phyloP scores from a whole-genome alignment of 2,113 vertebrate species.

The Thinocorus orbignyianus region DNA sequence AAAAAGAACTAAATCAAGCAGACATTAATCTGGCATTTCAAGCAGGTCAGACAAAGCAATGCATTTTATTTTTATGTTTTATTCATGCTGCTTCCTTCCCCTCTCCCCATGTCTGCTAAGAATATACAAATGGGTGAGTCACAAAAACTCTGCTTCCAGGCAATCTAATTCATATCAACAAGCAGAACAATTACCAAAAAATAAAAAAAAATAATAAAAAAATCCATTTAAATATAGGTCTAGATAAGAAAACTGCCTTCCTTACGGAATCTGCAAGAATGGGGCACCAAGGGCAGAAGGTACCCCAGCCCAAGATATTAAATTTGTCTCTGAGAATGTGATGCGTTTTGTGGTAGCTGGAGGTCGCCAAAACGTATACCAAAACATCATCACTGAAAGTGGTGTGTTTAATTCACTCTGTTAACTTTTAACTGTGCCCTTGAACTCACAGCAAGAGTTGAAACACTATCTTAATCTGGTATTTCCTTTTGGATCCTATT shows the following conservation, averaged over 20 bases:
- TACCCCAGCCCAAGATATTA: not conserved
- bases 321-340: not conserved
- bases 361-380: not conserved
- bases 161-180: not conserved
- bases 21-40: slow-evolving; percentile 31
- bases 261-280: not conserved
- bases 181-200: not conserved
- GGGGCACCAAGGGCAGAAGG: not conserved
- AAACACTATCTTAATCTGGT: not conserved
- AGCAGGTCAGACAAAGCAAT: slow-evolving; percentile 1
- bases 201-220: not conserved
- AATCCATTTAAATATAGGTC: not conserved
- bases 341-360: not conserved
- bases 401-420: not conserved
- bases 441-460: not conserved
- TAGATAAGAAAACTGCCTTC: not conserved
- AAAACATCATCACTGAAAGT: not conserved
- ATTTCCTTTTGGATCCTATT: not conserved
- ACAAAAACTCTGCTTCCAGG: not conserved
- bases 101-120: not conserved
- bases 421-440: not conserved
- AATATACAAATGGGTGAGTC: not conserved
- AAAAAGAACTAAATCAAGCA: not conserved
- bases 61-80: slow-evolving; percentile 22
- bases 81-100: not conserved